Evolutionary conservation across 2,113 vertebrate genomes (phyloP), one percentile per base, ranked within the genome.

Genomic region (Colinus virginianus): DNA sequence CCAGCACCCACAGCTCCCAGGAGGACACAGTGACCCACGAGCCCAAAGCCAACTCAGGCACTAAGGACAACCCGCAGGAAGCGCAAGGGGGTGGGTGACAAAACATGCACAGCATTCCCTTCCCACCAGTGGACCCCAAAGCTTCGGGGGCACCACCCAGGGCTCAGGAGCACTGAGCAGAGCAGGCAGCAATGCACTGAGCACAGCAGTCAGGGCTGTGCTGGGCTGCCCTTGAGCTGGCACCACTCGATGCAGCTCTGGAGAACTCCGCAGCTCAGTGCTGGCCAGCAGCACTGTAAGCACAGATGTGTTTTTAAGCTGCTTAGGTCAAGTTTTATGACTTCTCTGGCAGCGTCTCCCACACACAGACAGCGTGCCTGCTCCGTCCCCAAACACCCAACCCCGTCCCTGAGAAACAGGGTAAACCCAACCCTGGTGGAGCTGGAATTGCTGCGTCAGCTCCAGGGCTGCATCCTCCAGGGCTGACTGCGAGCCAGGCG

Each of bases 361-460:
- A 11, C 15, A 4, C 61, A 16, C 36, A 40, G 61, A 40, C 61
- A 63, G 61, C 61, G 7, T 19, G 61, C 38, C 61, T 63, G 61
- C 25, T 63, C 61, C 17, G 4, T 63, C 61, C 61, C 38, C 36
- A 59, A 32, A 21, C n/a, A 2, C 63, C 40, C 45, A 48, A 20
- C 4, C 13, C 12, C 0, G 3, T 1, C 62, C 25, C 0, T 2
- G 18, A 16, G 76, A 76, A 2, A 28, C 32, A 7, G 26, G 23
- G 4, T 6, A 62, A 90, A 77, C 2, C 5, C 48, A 78, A 22
- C 25, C 11, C 34, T 51, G 4, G 11, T 3, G 2, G 18, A 51
- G 48, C 32, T 13, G 20, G 28, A 32, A 43, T 40, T 0, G 1
- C 32, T 8, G 58, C 63, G 28, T 1, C 0, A 1, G 42, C 6